These are phyloP conservation scores for Ctenochaetus hawaiiensis DNA, from an alignment of 2,797 vertebrate species.

Conservation along the genomic window DNA sequence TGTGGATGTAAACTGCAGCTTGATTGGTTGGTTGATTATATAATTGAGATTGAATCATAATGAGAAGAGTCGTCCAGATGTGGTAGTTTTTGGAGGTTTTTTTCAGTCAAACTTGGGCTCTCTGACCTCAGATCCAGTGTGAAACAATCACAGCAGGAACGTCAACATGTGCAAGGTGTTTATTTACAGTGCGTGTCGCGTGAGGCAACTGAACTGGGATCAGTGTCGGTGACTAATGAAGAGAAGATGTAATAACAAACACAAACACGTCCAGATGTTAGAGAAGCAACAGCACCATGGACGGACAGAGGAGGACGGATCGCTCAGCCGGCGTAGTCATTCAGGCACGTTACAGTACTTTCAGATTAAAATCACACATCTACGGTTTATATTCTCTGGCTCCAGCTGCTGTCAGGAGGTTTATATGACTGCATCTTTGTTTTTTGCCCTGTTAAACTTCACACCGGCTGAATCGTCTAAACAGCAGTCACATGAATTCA, in stretches of 20 bases:
- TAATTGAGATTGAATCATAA: too few relatives aligned
- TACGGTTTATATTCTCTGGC: constrained; percentile 8
- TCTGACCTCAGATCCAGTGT: neutral
- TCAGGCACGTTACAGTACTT: too few relatives aligned
- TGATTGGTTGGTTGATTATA: too few relatives aligned
- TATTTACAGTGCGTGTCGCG: neutral
- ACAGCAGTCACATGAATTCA: constrained; percentile 34
- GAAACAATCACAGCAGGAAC: neutral
- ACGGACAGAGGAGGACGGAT: neutral
- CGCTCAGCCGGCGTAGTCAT: neutral
- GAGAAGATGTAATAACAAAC: neutral
- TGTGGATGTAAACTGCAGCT: too few relatives aligned
- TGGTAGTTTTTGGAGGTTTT: neutral
- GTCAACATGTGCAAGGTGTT: neutral
- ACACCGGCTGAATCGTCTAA: constrained; percentile 18
- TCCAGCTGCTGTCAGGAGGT: neutral
- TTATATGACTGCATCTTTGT: constrained; percentile 20
- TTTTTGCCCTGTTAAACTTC: constrained; percentile 1
- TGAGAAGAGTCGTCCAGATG: neutral
- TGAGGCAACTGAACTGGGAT: neutral
- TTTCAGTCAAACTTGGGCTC: neutral
- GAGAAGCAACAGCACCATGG: neutral
- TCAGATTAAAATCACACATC: neutral
- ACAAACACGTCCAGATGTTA: neutral
- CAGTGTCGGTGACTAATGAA: constrained; percentile 18